Evolutionary conservation across 2,888 invertebrate genomes (phyloP), one percentile per base, ranked within the genome.

Genomic region (Slavum lentiscoides): DNA sequence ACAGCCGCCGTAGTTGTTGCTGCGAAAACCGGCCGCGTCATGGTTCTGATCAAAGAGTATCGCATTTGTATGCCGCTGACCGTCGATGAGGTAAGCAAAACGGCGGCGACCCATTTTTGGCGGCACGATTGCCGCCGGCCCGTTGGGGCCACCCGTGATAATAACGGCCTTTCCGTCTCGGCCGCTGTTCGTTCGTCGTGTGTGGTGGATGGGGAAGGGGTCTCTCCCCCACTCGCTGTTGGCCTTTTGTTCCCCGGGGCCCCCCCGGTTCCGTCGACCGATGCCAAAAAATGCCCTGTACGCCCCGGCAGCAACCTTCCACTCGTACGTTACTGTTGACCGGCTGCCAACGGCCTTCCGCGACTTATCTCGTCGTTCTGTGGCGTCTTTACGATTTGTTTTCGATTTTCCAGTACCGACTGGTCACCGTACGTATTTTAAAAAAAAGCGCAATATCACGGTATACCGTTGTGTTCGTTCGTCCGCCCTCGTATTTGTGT

Each of bases 1-100:
- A 19, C n/a, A 15, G 49, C 19, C 53, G 13, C 37, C 39, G 23
- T 39, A 30, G 23, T n/a, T n/a, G n/a, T n/a, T n/a, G n/a, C 43
- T 37, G 11, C 37, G 15, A 4, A 21, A 3, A 23, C 64, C 62
- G 70, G 64, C 70, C 39, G 64, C 61, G 70, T 8, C 39, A 96
- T 95, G 95, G 94, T 94, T 85, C 88, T 94, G 84, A 91, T 92
- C 8, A 95, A 94, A 86, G 96, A 96, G 88, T 96, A 93, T 86
- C 90, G 95, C 85, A 93, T 96, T 86, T 94, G 94, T 85, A 96
- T 96, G 95, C 96, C 96, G 17, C 90, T 96, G 85, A 92, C 94
- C 2, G 94, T 94, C 4, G 94, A 95, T 86, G 96, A 96, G 92
- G 96, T 96, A 89, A 86, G 82, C 53, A 9, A 61, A 55, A 17